phyloP scores from a whole-genome alignment of 2,888 invertebrate genomes.

The Hirtodrosophila confusa region DNA sequence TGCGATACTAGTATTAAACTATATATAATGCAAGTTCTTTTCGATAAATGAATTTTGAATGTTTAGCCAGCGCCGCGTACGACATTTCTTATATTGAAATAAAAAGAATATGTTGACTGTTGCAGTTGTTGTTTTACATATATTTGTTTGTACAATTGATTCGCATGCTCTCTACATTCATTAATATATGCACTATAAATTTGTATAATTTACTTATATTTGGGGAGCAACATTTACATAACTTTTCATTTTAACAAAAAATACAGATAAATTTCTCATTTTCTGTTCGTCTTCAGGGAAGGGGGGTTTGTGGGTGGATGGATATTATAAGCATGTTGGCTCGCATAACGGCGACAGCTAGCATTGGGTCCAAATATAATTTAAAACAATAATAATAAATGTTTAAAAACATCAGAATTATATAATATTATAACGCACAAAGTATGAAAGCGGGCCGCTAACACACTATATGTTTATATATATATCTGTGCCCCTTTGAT shows the following conservation, averaged over 20 bases:
- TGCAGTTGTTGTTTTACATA: conserved; percentile 10
- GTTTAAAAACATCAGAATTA: conserved; percentile 42
- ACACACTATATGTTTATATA: conserved; percentile 13
- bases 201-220: conserved; percentile 27
- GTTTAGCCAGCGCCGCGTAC: conserved; percentile 9
- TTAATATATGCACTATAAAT: conserved; percentile 16
- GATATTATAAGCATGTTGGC: background rate
- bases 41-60: conserved; percentile 16
- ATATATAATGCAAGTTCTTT: conserved; percentile 27
- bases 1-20: conserved; percentile 45
- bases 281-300: too few relatives aligned
- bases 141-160: conserved; percentile 48
- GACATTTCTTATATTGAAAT: conserved; percentile 1
- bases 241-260: conserved; percentile 9
- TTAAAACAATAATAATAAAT: conserved; percentile 29
- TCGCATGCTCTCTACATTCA: conserved; percentile 30
- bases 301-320: too few relatives aligned
- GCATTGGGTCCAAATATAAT: conserved; percentile 25
- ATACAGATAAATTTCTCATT: too few relatives aligned
- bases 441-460: conserved; percentile 26
- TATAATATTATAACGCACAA: conserved; percentile 42
- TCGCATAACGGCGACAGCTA: conserved; percentile 25
- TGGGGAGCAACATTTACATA: conserved; percentile 29
- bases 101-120: background rate
- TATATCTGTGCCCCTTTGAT: conserved; percentile 1